Percentiles rank a stretch among this genome's conserved stretches.
Conservation (phyloP, 2,888 invertebrate genomes). For the Pyrrhia umbra region DNA sequence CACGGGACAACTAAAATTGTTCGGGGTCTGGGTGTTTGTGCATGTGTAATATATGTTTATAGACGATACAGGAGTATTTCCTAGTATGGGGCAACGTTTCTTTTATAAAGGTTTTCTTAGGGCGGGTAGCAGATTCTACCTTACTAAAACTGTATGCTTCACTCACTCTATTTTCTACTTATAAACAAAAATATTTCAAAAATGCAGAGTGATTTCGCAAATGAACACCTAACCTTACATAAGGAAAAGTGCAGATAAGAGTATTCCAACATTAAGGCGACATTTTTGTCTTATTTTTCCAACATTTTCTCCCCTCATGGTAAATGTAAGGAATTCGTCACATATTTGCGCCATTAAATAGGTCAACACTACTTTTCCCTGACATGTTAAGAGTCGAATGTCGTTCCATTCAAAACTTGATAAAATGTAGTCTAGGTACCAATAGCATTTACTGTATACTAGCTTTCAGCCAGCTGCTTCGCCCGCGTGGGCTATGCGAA, state of each 20-base stretch:
- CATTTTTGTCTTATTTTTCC: constrained; percentile 28
- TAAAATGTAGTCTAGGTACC: constrained; percentile 12
- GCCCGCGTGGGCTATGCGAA: too few species aligned
- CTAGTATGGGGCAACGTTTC: too few species aligned
- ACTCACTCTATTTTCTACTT: background rate
- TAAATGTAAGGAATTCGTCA: constrained; percentile 33
- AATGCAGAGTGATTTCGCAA: background rate
- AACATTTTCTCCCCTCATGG: constrained; percentile 16
- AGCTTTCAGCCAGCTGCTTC: too few species aligned
- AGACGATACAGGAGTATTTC: too few species aligned
- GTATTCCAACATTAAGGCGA: constrained; percentile 22
- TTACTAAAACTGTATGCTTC: background rate
- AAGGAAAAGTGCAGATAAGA: constrained; percentile 37
- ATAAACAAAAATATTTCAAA: background rate
- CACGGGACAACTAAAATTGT: too few species aligned
- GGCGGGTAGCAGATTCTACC: background rate
- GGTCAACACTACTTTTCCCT: constrained; percentile 40
- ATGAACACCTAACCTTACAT: background rate
- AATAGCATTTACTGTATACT: background rate
- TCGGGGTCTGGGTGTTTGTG: too few species aligned
- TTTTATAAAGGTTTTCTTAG: too few species aligned
- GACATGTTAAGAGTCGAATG: constrained; percentile 27
- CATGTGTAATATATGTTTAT: too few species aligned
- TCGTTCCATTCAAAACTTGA: constrained; percentile 24
- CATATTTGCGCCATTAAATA: constrained; percentile 51